Base-by-base conservation (phyloP, 2,888 invertebrate species). In the Chironomus riparius region DNA sequence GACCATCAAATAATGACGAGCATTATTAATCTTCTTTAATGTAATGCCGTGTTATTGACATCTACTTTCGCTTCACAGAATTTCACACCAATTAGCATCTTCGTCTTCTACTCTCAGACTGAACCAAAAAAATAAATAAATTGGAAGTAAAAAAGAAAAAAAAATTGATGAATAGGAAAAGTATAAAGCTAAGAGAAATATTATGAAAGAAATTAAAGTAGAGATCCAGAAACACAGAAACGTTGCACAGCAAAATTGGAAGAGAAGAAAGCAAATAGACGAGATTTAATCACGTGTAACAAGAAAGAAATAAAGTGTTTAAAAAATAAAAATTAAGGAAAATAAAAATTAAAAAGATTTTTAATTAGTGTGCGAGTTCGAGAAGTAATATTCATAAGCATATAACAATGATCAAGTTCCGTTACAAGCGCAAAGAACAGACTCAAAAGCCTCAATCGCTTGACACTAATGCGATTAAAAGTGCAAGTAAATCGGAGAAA, bases 341-440 rank as follows among this genome's bases (percentile, higher is more conserved):
- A 69, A n/a, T 50, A 50, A 56, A 56, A 47, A 28, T 21, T 69
- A 24, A 68, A n/a, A 10, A 21, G 47, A 68, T 21, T 47, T 28
- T 38, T 47, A 68, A 38, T 68, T 28, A 47, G 15, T 24, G 24
- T 56, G 56, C 56, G 65, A 65, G 65, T 24, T 24, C 18, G 21
- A 21, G 18, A 13, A 13, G 7, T 28, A 68, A 68, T 3, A 47
- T 3, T 28, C 38, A 65, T 12, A 65, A 65, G 13, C 13, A 65
- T 21, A 65, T 13, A 22, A 65, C 79, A 79, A 89, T 89, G 89
- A 89, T 89, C 78, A 89, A 89, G 84, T 89, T 89, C 85, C 87
- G 89, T 78, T 89, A 89, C 79, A 89, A 89, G 80, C 87, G 88
- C 78, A 89, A 89, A 82, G 89, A 89, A 81, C 38, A 69, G 22